These are phyloP conservation scores for Drosophila meridiana DNA, from an alignment of 2,888 invertebrate species.

Conservation along the genomic window DNA sequence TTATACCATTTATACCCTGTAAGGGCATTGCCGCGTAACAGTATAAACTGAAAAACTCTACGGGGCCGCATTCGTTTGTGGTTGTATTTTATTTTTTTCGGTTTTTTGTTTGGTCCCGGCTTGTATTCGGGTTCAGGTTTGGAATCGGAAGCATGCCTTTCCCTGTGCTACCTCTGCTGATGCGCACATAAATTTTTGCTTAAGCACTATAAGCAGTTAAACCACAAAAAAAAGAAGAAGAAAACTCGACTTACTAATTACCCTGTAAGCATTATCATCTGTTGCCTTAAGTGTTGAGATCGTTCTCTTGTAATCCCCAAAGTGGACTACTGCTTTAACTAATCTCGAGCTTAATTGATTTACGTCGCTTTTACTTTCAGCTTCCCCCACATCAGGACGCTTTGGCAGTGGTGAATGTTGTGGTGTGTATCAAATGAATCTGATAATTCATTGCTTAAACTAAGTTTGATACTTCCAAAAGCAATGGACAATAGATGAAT, in stretches of 20 bases:
- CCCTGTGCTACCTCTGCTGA: constrained; percentile 56
- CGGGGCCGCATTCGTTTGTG: constrained; percentile 19
- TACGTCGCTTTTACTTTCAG: background rate
- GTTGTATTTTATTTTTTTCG: background rate
- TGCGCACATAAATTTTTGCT: constrained; percentile 44
- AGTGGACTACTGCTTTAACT: background rate
- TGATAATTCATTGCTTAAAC: too few species aligned
- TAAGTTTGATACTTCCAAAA: background rate
- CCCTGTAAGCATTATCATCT: constrained; percentile 17
- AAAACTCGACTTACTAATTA: constrained; percentile 14
- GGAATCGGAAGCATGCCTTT: constrained; percentile 12
- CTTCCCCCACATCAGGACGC: background rate
- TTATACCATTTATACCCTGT: background rate
- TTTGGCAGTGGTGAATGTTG: background rate
- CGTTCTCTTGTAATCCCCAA: background rate
- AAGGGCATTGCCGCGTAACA: constrained; percentile 13
- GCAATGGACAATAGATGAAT: background rate
- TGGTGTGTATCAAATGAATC: background rate
- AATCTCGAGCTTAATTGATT: background rate
- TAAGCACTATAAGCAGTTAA: constrained; percentile 1
- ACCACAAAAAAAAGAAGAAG: background rate
- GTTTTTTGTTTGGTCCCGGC: background rate
- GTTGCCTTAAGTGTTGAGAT: background rate
- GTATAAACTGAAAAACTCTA: constrained; percentile 50
- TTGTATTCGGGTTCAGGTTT: background rate